A percentile compares a stretch with the other conserved stretches of the same genome.
phyloP scores from a whole-genome alignment of 1,140 invertebrate genomes.

The Bombus waltoni region DNA sequence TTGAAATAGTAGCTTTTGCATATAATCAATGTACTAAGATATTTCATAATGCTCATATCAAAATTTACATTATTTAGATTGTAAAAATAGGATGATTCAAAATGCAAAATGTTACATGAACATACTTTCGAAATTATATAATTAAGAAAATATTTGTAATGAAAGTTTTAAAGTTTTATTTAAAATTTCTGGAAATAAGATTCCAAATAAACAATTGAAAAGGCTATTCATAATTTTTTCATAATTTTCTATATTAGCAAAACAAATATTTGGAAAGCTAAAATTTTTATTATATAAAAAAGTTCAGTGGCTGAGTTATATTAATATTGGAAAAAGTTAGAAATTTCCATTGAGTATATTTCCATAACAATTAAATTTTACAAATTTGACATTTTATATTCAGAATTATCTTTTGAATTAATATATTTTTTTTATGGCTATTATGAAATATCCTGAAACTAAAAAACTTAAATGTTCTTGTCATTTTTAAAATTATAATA shows the following conservation, averaged over 20 bases:
- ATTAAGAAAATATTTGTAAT: background rate
- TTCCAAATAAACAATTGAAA: too few relatives aligned
- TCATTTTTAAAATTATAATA: background rate
- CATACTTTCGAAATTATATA: background rate
- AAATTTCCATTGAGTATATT: too few relatives aligned
- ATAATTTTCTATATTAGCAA: background rate
- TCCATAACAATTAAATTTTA: too few relatives aligned
- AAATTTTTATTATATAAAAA: background rate
- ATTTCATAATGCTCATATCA: background rate
- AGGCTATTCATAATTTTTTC: background rate
- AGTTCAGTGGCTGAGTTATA: background rate
- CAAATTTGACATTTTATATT: background rate
- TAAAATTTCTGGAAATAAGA: too few relatives aligned
- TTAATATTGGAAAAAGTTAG: background rate
- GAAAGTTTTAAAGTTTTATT: background rate
- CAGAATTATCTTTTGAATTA: background rate
- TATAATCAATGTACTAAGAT: conserved; percentile 5
- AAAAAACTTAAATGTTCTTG: background rate
- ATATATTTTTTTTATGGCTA: background rate
- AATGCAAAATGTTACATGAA: too few relatives aligned
- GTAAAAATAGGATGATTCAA: background rate
- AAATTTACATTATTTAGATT: background rate
- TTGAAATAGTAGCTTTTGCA: conserved; percentile 13
- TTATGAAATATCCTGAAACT: background rate
- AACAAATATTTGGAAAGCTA: background rate